Percentiles rank a stretch among this genome's conserved stretches.
phyloP scores from a whole-genome alignment of 1,140 invertebrate genomes.

The Drosophila miranda region DNA sequence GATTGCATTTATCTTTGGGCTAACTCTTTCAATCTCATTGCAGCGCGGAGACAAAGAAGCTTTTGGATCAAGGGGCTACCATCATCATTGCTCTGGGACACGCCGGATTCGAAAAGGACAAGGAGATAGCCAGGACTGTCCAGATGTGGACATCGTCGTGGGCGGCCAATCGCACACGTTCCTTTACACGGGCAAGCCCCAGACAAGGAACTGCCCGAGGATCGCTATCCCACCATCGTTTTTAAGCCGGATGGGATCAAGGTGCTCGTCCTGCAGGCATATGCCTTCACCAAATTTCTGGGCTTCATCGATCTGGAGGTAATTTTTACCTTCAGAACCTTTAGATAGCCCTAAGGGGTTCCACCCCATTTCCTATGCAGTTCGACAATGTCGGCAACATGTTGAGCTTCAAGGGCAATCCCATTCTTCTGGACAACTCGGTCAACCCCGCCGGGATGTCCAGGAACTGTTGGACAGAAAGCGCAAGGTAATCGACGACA shows the following conservation, averaged over 20 bases:
- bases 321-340: neutral
- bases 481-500: slow-evolving; percentile 83
- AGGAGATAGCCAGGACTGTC: slow-evolving; percentile 90
- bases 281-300: slow-evolving; percentile 95
- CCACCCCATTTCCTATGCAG: slow-evolving; percentile 18
- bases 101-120: slow-evolving; percentile 90
- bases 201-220: slow-evolving; percentile 83
- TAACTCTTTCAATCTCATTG: too few relatives aligned
- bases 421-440: slow-evolving; percentile 88
- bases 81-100: slow-evolving; percentile 95
- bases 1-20: too few relatives aligned
- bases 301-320: slow-evolving; percentile 86
- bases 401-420: slow-evolving; percentile 87
- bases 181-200: slow-evolving; percentile 83
- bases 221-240: slow-evolving; percentile 90
- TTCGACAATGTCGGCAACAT: slow-evolving; percentile 91
- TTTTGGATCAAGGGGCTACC: slow-evolving; percentile 87
- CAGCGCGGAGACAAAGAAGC: slow-evolving; percentile 85
- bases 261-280: slow-evolving; percentile 94
- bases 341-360: neutral
- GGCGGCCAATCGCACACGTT: slow-evolving; percentile 94
- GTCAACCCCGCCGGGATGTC: slow-evolving; percentile 86
- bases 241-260: slow-evolving; percentile 86
- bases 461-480: slow-evolving; percentile 85
- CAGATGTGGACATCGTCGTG: slow-evolving; percentile 92